Base-by-base conservation (phyloP, 2,888 invertebrate genomes). In the Drosophila nigritarsus region DNA sequence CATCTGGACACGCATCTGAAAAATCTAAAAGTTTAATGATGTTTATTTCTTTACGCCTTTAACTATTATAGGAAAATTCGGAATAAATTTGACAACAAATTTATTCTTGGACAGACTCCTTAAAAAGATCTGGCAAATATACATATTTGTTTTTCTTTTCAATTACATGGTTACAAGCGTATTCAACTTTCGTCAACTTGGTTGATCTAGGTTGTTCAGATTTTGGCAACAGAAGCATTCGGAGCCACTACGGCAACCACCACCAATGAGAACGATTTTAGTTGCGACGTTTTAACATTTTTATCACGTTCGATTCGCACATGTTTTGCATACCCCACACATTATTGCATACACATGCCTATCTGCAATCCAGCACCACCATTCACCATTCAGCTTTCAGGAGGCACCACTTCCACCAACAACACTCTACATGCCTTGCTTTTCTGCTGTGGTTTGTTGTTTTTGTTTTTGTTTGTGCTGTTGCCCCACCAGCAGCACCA, bases 261-360 rank as follows among this genome's bases (percentile, higher is more conserved):
- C 27, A 27, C 18, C 18, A 15, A 42, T 20, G 20, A 18, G 42
- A 56, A 42, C 18, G 34, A 38, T 29, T 40, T 56, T 29, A 15
- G 55, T 20, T 40, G 55, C 29, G 55, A 69, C 56, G 70, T 76
- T 78, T 91, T 87, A 89, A 81, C 82, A 91, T 91, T 90, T 86
- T 81, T 82, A 90, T 92, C 91, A 91, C 91, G 91, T 92, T 91
- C 83, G 79, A 84, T 86, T 87, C 87, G 91, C 90, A 88, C 91
- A 90, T 92, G 91, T 91, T 92, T 91, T 91, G 91, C 90, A 92
- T 91, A 84, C 82, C 74, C 87, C 67, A 54, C 84, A 67, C 73
- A 65, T 67, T 79, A 64, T 71, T 65, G 70, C 66, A 77, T 65
- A 49, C 68, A 74, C 80, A 77, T 70, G 75, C 75, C 62, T 60